Evolutionary conservation across 2,888 invertebrate species (phyloP), one percentile per base, ranked within the genome.

Genomic region (Syritta pipiens): DNA sequence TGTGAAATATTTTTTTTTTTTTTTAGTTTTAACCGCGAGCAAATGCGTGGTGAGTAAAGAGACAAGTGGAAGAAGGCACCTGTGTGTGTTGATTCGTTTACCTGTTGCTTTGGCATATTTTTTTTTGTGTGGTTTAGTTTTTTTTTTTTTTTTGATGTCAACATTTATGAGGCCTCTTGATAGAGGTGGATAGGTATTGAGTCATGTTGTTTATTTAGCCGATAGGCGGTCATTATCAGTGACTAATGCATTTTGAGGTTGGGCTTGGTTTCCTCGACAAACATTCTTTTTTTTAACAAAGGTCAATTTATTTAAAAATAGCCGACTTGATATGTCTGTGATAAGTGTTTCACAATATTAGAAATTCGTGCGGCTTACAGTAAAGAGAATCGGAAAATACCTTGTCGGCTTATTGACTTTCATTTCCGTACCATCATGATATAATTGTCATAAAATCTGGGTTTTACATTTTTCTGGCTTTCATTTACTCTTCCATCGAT

Each of bases 131-230:
- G 53, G 65, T 65, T 53, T 44, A 10, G 44, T 44, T 44, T n/a
- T n/a, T n/a, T n/a, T n/a, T n/a, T n/a, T n/a, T n/a, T n/a, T n/a
- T n/a, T 9, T 20, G 22, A 59, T 68, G 68, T 57, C 49, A 40
- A 59, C 48, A 69, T 60, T 42, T 35, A 32, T 35, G 44, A 9
- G 24, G 5, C 12, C 42, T 59, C 51, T 59, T 55, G 55, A 46
- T 46, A 32, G 19, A n/a, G 42, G 35, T 67, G 20, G 30, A 35
- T 12, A 28, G 7, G 28, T 32, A 60, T 51, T 69, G 69, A 69
- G 59, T 69, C 69, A 69, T 51, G 24, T 35, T 68, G 57, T 68
- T 68, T 57, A 57, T 28, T 49, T 57, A 68, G 48, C 35, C 32
- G 55, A 67, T 40, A 68, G 30, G 30, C 40, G 22, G 40, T 24